Evolutionary conservation across 2,113 vertebrate species (phyloP), one percentile per base, ranked within the genome.

Genomic region (Malurus cyaneus): DNA sequence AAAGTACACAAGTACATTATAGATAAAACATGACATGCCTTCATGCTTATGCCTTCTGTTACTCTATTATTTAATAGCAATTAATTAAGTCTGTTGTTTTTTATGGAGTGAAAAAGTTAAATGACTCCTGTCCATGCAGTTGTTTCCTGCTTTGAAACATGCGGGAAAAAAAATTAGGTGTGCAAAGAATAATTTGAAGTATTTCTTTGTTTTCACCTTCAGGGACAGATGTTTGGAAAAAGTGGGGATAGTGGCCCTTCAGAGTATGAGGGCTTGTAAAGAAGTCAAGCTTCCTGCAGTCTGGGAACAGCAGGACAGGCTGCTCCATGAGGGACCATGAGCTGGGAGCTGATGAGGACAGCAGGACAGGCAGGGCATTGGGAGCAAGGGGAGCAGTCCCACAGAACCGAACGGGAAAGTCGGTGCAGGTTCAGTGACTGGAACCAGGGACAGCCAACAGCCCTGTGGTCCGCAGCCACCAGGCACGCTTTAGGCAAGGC

Each of bases 81-180:
- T 73, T 91, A 80, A 66, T 82, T 52, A 81, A 42, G 39, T 72
- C 1, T 49, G 29, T 49, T 85, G 23, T 20, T 82, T 86, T 92
- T 61, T 83, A n/a, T 50, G 24, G 28, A 65, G 20, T 65, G 31
- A 47, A 57, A 17, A 91, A 91, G 64, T 77, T 86, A 84, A 93
- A 47, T 62, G 2, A 47, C 42, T 73, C 24, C 53, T 61, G 34
- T 61, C 32, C 46, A 11, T 1, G 3, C 72, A 64, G 39, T 79
- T 93, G 23, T 29, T 76, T 72, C 39, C 61, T 92, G 9, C 34
- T 52, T 10, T 93, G 53, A 93, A 77, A 84, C 46, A 50, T 2
- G 3, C 25, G 6, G 4, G 5, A 18, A 15, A 17, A 71, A 52
- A 44, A 47, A 2, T 15, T 16, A 53, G 12, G 13, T 88, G 17